phyloP scores from a whole-genome alignment of 2,797 vertebrate species.

The Nasua narica region DNA sequence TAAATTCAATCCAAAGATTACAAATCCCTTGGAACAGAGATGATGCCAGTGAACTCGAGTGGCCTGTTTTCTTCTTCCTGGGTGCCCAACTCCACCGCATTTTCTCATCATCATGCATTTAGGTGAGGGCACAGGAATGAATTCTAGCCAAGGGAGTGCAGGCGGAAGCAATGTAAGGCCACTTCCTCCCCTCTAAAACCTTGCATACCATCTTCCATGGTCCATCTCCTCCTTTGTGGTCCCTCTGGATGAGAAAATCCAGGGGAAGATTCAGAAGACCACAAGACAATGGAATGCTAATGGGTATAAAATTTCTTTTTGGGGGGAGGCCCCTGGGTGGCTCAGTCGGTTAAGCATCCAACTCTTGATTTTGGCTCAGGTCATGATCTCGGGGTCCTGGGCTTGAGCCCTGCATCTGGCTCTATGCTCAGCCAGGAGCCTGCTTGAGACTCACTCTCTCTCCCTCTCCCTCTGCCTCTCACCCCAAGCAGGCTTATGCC shows the following conservation, averaged over 20 bases:
- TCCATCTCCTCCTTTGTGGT: neutral
- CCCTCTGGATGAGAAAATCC: neutral
- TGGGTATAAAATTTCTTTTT: neutral
- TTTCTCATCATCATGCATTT: neutral
- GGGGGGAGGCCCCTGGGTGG: neutral
- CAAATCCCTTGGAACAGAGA: neutral
- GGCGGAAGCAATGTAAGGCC: neutral
- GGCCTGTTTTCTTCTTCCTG: neutral
- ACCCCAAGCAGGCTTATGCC: accelerated
- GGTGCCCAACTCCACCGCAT: neutral
- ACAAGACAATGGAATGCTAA: neutral
- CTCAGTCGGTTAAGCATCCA: neutral
- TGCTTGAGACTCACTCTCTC: neutral
- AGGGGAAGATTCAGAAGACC: neutral
- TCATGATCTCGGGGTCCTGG: neutral
- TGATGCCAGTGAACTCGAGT: neutral
- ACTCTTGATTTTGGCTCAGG: neutral
- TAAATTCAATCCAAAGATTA: neutral
- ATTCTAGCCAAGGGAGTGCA: neutral
- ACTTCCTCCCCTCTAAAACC: neutral
- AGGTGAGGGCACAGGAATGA: neutral
- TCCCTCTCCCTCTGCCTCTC: neutral
- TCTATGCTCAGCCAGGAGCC: neutral
- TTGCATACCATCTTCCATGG: neutral
- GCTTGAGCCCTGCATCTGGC: neutral